These are phyloP conservation scores for Chrysochloris asiatica DNA, from an alignment of 2,113 vertebrate species.

Conservation along the genomic window DNA sequence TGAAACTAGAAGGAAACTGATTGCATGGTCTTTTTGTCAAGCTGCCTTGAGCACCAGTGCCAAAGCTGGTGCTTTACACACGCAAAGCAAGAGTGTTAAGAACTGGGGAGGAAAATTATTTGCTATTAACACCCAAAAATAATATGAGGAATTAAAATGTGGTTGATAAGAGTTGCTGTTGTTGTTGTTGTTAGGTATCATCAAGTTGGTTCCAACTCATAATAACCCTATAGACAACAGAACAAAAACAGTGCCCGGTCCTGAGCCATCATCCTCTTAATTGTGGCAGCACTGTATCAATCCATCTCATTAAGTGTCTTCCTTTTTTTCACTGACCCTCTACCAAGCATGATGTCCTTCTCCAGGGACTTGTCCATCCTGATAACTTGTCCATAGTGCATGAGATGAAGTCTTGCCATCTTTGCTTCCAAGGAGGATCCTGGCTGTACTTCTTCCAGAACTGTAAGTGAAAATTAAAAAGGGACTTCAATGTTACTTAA, in stretches of 20 bases:
- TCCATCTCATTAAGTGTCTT: no score
- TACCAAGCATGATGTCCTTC: no score
- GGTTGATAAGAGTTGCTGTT: background rate
- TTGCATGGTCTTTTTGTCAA: background rate
- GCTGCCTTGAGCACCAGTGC: background rate
- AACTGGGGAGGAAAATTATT: background rate
- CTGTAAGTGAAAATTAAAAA: conserved; percentile 51
- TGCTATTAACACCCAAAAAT: conserved; percentile 19
- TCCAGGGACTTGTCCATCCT: no score
- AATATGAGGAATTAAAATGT: conserved; percentile 41
- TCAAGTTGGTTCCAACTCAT: background rate
- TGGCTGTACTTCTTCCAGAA: no score
- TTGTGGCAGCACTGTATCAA: background rate
- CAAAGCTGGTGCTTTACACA: conserved; percentile 48
- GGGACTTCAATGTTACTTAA: conserved; percentile 20
- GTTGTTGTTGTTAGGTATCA: no score
- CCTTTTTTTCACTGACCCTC: no score
- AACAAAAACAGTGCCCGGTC: no score
- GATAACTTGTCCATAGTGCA: no score
- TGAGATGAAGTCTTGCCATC: no score
- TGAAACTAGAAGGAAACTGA: conserved; percentile 19
- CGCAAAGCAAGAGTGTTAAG: background rate
- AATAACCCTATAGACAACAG: background rate
- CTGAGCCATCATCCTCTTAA: no score
- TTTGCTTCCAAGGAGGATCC: no score